Base-by-base conservation (phyloP, 2,797 vertebrate species). In the Garrulus glandarius region DNA sequence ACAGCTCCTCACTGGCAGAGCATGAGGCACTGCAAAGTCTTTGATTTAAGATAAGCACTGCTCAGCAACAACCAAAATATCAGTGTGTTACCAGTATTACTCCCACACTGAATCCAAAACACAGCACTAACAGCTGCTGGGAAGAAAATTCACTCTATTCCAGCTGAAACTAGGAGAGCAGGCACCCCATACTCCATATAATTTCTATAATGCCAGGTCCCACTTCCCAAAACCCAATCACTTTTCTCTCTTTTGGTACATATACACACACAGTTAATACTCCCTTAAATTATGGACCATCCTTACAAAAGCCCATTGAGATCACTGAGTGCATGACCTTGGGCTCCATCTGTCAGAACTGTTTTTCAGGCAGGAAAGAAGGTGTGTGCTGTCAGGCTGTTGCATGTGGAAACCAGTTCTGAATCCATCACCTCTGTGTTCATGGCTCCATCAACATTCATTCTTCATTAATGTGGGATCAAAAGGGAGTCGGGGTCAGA, bases 401-500 rank as follows among this genome's bases (percentile, higher is more conserved):
- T 65, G n/a, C 29, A 10, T 23, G 24, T 26, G n/a, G 67, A 65
- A 65, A 65, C 16, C 19, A 44, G 16, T 30, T 24, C 20, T 44
- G 29, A 44, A 50, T 50, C 27, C 23, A 37, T 34, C 29, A 65
- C 11, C 4, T 1, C n/a, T 80, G 67, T 14, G 15, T 19, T 64
- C 1, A 0, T 37, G 52, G 15, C n/a, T 60, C 47, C 15, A 20
- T 43, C 36, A 7, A 36, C 47, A 18, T 47, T 34, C 36, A 21
- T 59, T 52, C 57, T 43, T 64, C 32, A 32, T 47, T 37, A 29
- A 12, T 29, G 9, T 43, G 41, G 6, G 19, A 60, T 29, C 29
- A 37, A 24, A 43, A 41, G 27, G 10, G 19, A 68, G 4, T 37
- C 0, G 0, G 15, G 26, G 13, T 68, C 19, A 61, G 63, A 61